Percentiles rank a stretch among this genome's conserved stretches.
Evolutionary conservation across 2,888 invertebrate genomes (phyloP).

Genomic region (Bombyx huttoni): DNA sequence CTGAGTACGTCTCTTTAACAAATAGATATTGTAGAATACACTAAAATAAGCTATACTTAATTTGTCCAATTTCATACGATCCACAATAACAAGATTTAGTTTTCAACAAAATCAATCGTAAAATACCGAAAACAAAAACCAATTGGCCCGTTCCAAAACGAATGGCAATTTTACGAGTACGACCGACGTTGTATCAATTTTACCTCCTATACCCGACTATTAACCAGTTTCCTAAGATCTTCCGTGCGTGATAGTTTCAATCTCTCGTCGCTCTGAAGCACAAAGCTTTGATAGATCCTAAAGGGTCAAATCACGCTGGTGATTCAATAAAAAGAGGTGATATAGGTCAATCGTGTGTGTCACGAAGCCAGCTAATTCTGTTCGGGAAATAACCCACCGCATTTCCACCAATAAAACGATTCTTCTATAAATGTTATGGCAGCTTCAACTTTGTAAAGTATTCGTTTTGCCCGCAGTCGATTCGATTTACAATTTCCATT

Average conservation of each 20-base stretch:
- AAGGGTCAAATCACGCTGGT: slow-evolving; percentile 22
- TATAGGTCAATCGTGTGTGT: slow-evolving; percentile 49
- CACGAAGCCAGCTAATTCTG: slow-evolving; percentile 42
- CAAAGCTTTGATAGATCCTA: slow-evolving; percentile 15
- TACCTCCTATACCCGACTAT: slow-evolving; percentile 18
- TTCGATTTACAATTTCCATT: slow-evolving; percentile 27
- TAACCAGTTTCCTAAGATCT: slow-evolving; percentile 16
- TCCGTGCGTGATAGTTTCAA: slow-evolving; percentile 15
- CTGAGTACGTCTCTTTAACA: too few species aligned
- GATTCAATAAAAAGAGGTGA: slow-evolving; percentile 36
- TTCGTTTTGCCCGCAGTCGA: slow-evolving; percentile 21
- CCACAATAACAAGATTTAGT: background rate
- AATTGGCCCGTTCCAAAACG: slow-evolving; percentile 17
- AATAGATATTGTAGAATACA: background rate
- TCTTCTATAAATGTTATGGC: slow-evolving; percentile 44
- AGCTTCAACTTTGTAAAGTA: slow-evolving; percentile 38
- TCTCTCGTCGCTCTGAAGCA: slow-evolving; percentile 3
- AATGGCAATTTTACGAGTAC: slow-evolving; percentile 22
- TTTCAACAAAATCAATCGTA: background rate
- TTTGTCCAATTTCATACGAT: background rate
- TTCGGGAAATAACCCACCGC: slow-evolving; percentile 30
- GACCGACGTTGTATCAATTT: slow-evolving; percentile 16
- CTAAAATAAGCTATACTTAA: background rate
- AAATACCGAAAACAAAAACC: slow-evolving; percentile 15
- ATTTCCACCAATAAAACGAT: slow-evolving; percentile 55